A percentile compares a stretch with the other conserved stretches of the same genome.
These are phyloP conservation scores for Philereme vetulata DNA, from an alignment of 2,888 invertebrate species.

Conservation along the genomic window DNA sequence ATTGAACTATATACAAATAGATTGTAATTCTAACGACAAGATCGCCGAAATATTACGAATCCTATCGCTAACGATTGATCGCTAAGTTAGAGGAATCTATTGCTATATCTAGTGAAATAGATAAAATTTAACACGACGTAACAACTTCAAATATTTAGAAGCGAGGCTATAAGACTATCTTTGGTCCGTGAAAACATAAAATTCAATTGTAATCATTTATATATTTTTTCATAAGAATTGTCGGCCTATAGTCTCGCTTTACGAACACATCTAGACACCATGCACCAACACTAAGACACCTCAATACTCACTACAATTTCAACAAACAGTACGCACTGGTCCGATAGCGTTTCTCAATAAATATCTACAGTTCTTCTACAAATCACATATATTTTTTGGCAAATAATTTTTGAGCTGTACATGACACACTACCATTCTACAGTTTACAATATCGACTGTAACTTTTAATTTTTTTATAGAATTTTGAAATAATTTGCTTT, in stretches of 20 bases:
- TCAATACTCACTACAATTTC: conserved; percentile 73
- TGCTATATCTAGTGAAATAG: conserved; percentile 59
- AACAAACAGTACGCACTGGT: conserved; percentile 77
- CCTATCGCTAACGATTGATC: conserved; percentile 37
- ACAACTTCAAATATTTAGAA: conserved; percentile 61
- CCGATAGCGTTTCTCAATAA: conserved; percentile 67
- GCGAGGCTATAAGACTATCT: conserved; percentile 58
- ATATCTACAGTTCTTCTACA: conserved; percentile 59
- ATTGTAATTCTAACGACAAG: not conserved
- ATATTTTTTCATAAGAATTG: conserved; percentile 31
- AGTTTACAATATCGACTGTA: conserved; percentile 25
- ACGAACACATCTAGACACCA: conserved; percentile 59
- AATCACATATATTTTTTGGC: conserved; percentile 80
- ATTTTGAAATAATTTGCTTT: conserved; percentile 11
- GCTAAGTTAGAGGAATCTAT: conserved; percentile 47
- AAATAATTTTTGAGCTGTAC: conserved; percentile 71
- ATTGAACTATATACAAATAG: not conserved
- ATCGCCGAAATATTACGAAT: conserved; percentile 12
- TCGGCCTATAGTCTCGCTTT: conserved; percentile 49
- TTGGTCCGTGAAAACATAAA: conserved; percentile 56
- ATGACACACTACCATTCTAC: conserved; percentile 44
- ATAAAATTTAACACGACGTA: conserved; percentile 72
- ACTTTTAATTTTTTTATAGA: conserved; percentile 14
- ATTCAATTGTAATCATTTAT: conserved; percentile 23
- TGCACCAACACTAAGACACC: conserved; percentile 80